These are phyloP conservation scores for Cetoscarus ocellatus DNA, from an alignment of 2,797 vertebrate species.

Conservation along the genomic window DNA sequence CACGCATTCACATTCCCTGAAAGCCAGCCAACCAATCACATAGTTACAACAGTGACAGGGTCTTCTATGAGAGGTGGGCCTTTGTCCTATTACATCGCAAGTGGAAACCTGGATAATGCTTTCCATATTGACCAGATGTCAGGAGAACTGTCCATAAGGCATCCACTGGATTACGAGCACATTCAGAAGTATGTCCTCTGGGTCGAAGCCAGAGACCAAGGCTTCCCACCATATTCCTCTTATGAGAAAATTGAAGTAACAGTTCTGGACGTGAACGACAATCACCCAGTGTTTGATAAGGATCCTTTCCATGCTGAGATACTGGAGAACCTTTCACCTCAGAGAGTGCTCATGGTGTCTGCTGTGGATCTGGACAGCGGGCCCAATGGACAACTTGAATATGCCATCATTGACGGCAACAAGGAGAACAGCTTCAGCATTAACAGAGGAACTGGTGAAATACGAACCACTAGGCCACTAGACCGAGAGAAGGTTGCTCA, in stretches of 20 bases:
- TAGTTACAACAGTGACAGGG: conserved; percentile 89
- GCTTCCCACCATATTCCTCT: conserved; percentile 97
- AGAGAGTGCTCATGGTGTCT: conserved; percentile 88
- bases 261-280: conserved; percentile 95
- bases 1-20: conserved; percentile 92
- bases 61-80: conserved; percentile 91
- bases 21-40: conserved; percentile 89
- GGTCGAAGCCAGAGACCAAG: conserved; percentile 95
- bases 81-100: conserved; percentile 95
- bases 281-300: conserved; percentile 89
- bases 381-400: conserved; percentile 92
- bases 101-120: conserved; percentile 93
- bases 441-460: conserved; percentile 91
- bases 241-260: conserved; percentile 94
- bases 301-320: conserved; percentile 93
- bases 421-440: conserved; percentile 93
- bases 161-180: conserved; percentile 91
- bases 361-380: conserved; percentile 93
- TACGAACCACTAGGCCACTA: conserved; percentile 89
- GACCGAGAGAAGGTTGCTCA: conserved; percentile 92
- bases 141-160: conserved; percentile 91
- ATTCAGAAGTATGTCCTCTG: conserved; percentile 94
- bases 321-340: conserved; percentile 92
- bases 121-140: conserved; percentile 95
- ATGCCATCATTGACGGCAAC: conserved; percentile 92